phyloP scores from a whole-genome alignment of 2,888 invertebrate species.

The Anticlea derivata region DNA sequence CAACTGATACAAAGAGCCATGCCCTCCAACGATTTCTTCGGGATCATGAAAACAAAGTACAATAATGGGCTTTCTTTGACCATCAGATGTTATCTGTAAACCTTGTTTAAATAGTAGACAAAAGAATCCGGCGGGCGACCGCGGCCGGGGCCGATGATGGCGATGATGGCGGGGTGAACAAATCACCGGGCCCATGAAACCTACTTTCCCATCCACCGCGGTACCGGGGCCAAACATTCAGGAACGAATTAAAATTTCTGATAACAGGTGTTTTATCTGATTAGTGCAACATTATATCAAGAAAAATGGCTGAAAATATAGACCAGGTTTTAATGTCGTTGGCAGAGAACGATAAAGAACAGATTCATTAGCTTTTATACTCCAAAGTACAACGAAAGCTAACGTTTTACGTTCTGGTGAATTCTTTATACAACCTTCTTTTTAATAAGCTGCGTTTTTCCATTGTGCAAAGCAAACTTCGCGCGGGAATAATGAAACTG shows the following conservation, averaged over 20 bases:
- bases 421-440: not conserved
- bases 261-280: not conserved
- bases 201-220: too few species aligned
- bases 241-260: constrained; percentile 14
- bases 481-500: constrained; percentile 34
- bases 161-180: too few species aligned
- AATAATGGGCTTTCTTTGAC: constrained; percentile 26
- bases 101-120: constrained; percentile 12
- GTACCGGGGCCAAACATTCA: too few species aligned
- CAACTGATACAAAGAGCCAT: constrained; percentile 21
- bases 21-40: constrained; percentile 18
- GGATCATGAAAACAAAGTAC: constrained; percentile 22
- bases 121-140: too few species aligned
- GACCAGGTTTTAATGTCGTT: too few species aligned
- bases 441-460: constrained; percentile 8
- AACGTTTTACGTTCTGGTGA: not conserved
- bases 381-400: not conserved
- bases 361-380: not conserved
- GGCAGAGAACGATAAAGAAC: too few species aligned
- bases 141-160: too few species aligned
- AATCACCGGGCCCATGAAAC: too few species aligned
- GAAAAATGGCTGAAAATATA: too few species aligned
- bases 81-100: constrained; percentile 25
- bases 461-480: constrained; percentile 16
- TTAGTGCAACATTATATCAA: too few species aligned